Conservation (phyloP, 1,140 invertebrate species). For the Camponotus pennsylvanicus region DNA sequence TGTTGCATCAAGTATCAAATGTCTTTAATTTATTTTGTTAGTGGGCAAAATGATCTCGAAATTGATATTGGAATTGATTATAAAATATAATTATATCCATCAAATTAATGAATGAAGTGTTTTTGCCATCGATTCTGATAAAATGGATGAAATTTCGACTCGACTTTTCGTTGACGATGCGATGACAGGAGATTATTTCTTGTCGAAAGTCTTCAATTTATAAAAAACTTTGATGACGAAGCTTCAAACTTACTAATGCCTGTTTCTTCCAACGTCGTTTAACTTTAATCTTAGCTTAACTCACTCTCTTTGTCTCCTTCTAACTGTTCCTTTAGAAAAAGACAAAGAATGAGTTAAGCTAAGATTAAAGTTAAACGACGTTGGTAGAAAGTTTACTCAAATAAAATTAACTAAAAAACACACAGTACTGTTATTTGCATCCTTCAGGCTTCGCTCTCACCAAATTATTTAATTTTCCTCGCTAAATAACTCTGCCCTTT, state of each 20-base stretch:
- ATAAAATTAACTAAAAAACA: constrained; percentile 13
- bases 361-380: too few species aligned
- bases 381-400: background rate
- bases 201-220: background rate
- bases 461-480: background rate
- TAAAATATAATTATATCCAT: background rate
- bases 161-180: background rate
- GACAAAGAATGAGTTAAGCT: too few species aligned
- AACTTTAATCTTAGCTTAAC: too few species aligned
- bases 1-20: background rate
- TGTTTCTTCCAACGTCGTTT: too few species aligned
- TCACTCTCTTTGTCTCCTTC: too few species aligned
- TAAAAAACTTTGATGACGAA: background rate
- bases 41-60: background rate
- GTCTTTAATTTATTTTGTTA: background rate
- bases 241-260: background rate
- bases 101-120: background rate
- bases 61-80: background rate
- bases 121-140: background rate
- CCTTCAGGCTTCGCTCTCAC: background rate
- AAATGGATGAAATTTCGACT: background rate
- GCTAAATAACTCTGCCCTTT: background rate
- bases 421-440: background rate
- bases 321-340: too few species aligned
- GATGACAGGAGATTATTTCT: background rate